Conservation (phyloP, 2,113 vertebrate species). For the Zosterops pallidus region DNA sequence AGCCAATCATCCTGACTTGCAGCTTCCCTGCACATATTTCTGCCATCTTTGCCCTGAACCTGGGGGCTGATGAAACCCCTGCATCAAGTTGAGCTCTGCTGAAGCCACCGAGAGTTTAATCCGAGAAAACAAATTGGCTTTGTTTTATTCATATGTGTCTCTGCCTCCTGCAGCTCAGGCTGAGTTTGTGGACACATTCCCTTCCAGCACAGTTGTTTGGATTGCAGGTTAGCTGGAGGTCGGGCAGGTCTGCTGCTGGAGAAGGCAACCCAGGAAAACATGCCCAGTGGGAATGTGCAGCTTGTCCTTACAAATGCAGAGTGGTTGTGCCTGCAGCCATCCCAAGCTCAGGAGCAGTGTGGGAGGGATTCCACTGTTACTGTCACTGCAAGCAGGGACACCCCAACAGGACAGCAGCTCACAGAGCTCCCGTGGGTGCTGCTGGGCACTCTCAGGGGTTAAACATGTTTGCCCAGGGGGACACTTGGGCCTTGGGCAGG, state of each 20-base stretch:
- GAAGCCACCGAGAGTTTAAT: background rate
- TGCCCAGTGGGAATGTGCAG: background rate
- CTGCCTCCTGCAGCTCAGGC: background rate
- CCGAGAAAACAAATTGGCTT: background rate
- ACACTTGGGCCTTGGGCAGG: background rate
- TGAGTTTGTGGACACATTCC: background rate
- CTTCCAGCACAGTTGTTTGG: background rate
- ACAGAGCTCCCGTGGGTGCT: rapidly evolving
- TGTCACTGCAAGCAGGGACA: background rate
- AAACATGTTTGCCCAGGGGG: background rate
- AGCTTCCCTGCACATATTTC: background rate
- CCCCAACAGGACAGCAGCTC: background rate
- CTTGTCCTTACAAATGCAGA: background rate
- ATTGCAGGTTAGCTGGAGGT: background rate
- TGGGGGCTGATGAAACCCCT: background rate
- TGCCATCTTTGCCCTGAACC: slow-evolving; percentile 14
- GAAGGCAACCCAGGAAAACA: background rate
- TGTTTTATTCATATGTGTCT: background rate
- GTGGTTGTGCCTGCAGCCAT: background rate
- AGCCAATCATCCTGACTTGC: slow-evolving; percentile 25
- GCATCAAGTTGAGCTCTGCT: background rate
- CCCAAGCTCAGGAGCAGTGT: background rate
- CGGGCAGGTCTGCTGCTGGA: background rate
- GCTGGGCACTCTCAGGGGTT: background rate
- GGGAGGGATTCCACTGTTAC: background rate